Base-by-base conservation (phyloP, 2,797 vertebrate genomes). In the Ataeniobius toweri region DNA sequence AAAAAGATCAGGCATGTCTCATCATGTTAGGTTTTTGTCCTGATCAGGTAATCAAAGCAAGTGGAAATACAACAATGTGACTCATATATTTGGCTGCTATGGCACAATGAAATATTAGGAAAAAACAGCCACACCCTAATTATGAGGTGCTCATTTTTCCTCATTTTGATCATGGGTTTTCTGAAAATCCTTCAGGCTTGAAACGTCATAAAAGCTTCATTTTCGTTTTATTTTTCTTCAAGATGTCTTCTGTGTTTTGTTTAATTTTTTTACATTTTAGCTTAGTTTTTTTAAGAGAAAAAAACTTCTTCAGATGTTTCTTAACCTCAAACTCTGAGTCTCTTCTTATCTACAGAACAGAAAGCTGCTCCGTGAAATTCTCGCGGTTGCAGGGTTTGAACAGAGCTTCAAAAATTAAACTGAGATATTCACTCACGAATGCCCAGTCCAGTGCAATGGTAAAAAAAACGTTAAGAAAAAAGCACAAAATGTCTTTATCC, bases 1-100 rank as follows among this genome's bases (percentile, higher is more conserved):
- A n/a, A n/a, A n/a, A n/a, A n/a, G n/a, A n/a, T 2, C 9, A 26
- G 78, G 71, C 91, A 71, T 91, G 91, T 92, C 67, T 83, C 86
- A 84, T 89, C 92, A 85, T 89, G 93, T 83, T 69, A 58, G 72
- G 80, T 63, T 83, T 87, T 80, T 74, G 84, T 86, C 48, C 71
- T 26, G 20, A 20, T 70, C 24, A 6, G 31, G 13, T 50, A 46
- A 76, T 65, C 4, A 8, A 8, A 75, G 20, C 81, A 80, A 63
- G 67, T 83, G 78, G 13, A 86, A 72, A 5, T 77, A 20, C 14
- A 41, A 48, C 61, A 20, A 24, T 9, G 3, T 90, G 91, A 92
- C 83, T 91, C 80, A 91, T 71, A n/a, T n/a, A 39, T 44, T 44
- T 7, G 6, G 46, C n/a, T 12, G 0, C 14, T 72, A 63, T 1